Evolutionary conservation across 2,888 invertebrate species (phyloP).

Genomic region (Cataglyphis albicans): DNA sequence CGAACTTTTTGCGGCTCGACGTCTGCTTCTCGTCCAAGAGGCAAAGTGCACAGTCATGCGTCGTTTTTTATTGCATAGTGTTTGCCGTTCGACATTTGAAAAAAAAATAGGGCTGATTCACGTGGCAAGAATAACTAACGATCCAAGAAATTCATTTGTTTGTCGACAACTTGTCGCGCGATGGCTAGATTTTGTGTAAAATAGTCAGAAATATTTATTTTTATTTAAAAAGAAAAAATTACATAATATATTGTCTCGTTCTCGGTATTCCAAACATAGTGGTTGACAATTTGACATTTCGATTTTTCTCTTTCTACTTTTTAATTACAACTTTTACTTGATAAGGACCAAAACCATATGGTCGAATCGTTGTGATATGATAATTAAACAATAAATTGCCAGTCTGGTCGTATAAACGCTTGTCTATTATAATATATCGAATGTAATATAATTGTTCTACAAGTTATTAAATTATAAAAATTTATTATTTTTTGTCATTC

Average conservation of each 20-base stretch:
- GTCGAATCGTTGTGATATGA: no score
- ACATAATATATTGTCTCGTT: neutral
- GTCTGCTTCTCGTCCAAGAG: neutral
- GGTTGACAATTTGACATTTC: no score
- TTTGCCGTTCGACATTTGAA: neutral
- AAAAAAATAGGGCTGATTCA: neutral
- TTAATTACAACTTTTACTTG: no score
- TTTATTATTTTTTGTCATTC: neutral
- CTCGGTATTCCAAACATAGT: no score
- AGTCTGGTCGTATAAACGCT: no score
- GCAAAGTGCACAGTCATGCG: neutral
- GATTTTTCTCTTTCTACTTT: no score
- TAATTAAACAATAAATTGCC: no score
- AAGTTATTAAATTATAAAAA: neutral
- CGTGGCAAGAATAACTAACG: neutral
- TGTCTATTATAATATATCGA: neutral
- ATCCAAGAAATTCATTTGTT: neutral
- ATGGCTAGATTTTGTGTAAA: neutral
- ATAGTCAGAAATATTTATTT: neutral
- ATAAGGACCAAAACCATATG: no score
- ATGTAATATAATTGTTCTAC: neutral
- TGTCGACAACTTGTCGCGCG: neutral
- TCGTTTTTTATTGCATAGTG: neutral
- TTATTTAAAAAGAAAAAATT: neutral
- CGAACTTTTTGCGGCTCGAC: neutral